Conservation (phyloP, 2,113 vertebrate species). For the Brienomyrus brachyistius region DNA sequence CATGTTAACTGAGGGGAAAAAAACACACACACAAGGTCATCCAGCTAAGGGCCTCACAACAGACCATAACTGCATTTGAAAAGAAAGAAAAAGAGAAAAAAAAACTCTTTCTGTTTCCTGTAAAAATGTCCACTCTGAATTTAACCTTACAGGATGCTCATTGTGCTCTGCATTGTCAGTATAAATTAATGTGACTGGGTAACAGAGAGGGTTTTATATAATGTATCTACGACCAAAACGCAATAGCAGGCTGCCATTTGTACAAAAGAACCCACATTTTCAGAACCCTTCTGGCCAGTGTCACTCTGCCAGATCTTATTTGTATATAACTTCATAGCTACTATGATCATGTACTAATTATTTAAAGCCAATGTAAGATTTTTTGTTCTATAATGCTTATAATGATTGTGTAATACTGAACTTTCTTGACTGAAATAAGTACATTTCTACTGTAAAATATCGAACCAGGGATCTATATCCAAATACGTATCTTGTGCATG, state of each 20-base stretch:
- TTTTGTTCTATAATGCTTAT: neutral
- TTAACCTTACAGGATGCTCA: neutral
- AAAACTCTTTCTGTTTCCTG: neutral
- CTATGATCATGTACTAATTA: neutral
- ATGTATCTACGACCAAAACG: neutral
- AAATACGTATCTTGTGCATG: neutral
- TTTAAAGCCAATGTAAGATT: neutral
- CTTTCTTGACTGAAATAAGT: neutral
- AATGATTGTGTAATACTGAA: neutral
- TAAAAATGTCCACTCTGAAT: conserved; percentile 1
- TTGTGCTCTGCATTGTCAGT: neutral
- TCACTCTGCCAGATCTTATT: neutral
- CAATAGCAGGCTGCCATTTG: neutral
- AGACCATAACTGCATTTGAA: neutral
- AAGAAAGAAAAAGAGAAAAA: neutral
- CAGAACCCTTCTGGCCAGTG: neutral
- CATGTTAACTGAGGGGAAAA: conserved; percentile 8
- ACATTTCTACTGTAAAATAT: neutral
- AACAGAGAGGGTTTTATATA: neutral
- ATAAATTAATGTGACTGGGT: neutral
- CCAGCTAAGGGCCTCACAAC: neutral
- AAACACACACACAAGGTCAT: neutral
- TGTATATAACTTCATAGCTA: neutral
- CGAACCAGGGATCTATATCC: neutral
- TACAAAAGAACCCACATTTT: neutral